phyloP scores from a whole-genome alignment of 2,888 invertebrate species.

The Lasioglossum lativentre region DNA sequence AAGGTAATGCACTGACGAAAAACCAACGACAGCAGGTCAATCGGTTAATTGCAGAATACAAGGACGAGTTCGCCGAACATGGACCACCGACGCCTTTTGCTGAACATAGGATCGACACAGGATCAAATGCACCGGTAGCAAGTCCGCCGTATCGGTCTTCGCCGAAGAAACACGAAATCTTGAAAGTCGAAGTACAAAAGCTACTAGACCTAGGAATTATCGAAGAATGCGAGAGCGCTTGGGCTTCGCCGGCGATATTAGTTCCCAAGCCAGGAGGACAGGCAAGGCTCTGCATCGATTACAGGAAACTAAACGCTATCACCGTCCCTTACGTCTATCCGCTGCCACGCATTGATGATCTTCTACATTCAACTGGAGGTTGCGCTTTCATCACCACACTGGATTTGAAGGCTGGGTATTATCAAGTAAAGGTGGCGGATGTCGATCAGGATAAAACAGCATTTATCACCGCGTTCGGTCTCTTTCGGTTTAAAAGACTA shows the following conservation, averaged over 20 bases:
- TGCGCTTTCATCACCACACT: background rate
- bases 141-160: too few species aligned
- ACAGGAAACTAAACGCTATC: background rate
- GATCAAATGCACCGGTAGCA: background rate
- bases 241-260: background rate
- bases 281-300: background rate
- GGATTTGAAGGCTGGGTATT: background rate
- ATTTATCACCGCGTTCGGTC: background rate
- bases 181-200: background rate
- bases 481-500: background rate
- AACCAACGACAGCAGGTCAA: too few species aligned
- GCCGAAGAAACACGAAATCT: too few species aligned
- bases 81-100: background rate
- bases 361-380: background rate
- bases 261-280: background rate
- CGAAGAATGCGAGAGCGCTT: conserved; percentile 3
- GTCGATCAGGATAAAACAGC: conserved; percentile 21
- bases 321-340: background rate
- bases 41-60: too few species aligned
- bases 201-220: background rate
- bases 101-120: background rate
- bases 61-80: too few species aligned
- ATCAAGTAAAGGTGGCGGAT: background rate
- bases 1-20: too few species aligned
- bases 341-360: background rate